phyloP scores from a whole-genome alignment of 2,113 vertebrate species.

The Ancistrus triradiatus region DNA sequence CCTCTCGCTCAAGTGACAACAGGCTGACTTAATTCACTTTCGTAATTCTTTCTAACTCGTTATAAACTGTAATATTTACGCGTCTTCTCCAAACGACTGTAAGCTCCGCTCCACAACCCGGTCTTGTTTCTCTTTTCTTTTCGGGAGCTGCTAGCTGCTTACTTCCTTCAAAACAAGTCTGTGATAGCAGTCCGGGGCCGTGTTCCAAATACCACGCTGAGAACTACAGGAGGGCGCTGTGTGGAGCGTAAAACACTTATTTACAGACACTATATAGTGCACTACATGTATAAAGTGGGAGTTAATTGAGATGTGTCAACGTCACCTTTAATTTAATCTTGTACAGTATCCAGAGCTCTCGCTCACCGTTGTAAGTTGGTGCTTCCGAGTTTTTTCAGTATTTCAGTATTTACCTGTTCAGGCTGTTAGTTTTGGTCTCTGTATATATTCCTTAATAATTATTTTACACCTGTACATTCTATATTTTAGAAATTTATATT shows the following conservation, averaged over 20 bases:
- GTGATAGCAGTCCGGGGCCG: neutral
- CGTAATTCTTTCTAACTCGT: neutral
- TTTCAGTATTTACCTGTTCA: too few relatives aligned
- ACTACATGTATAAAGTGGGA: neutral
- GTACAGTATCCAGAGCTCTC: too few relatives aligned
- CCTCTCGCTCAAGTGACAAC: neutral
- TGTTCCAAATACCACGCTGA: neutral
- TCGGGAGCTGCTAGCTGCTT: neutral
- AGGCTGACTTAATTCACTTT: neutral
- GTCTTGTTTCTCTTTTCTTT: conserved; percentile 6
- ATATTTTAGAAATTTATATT: too few relatives aligned
- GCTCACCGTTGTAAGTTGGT: too few relatives aligned
- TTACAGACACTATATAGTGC: too few relatives aligned
- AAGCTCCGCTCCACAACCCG: neutral
- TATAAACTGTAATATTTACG: neutral
- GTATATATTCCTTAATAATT: too few relatives aligned
- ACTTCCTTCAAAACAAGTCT: conserved; percentile 38
- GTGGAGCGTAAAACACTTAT: neutral
- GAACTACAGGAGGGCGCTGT: neutral
- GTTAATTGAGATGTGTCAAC: too few relatives aligned
- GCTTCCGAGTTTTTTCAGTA: too few relatives aligned
- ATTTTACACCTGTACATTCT: too few relatives aligned
- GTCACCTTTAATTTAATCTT: too few relatives aligned
- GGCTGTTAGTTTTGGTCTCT: too few relatives aligned
- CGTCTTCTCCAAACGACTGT: neutral